Conservation (phyloP, 2,797 vertebrate species). For the Macropus fuliginosus region DNA sequence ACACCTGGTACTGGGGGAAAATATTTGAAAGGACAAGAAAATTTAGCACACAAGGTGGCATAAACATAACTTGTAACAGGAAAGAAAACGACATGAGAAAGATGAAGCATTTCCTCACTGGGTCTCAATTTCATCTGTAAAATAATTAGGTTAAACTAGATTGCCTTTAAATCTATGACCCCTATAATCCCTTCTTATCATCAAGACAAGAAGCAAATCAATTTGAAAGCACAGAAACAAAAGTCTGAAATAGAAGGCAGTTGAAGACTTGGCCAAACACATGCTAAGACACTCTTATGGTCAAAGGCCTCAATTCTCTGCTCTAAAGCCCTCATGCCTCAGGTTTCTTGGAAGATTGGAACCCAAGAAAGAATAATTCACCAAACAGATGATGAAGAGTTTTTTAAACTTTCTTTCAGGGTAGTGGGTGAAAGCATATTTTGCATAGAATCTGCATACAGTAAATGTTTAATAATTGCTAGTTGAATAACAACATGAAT, state of each 20-base stretch:
- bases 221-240: neutral
- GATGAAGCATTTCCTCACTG: neutral
- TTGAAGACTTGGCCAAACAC: neutral
- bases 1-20: neutral
- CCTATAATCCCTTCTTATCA: slow-evolving; percentile 4
- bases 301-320: neutral
- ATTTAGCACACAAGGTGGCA: slow-evolving; percentile 42
- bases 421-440: neutral
- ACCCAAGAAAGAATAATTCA: neutral
- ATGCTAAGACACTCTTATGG: neutral
- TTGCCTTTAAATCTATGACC: neutral
- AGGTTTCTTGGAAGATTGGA: neutral
- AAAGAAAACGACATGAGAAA: slow-evolving; percentile 29
- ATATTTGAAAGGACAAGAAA: slow-evolving; percentile 4
- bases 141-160: neutral
- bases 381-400: slow-evolving; percentile 27
- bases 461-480: neutral
- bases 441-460: neutral
- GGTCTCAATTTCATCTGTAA: neutral
- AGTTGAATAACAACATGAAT: neutral
- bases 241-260: neutral
- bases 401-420: slow-evolving; percentile 35
- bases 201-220: slow-evolving; percentile 2
- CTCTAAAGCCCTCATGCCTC: neutral
- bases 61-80: slow-evolving; percentile 28